Conservation (phyloP, 2,797 vertebrate species). For the Chaunax sp. region DNA sequence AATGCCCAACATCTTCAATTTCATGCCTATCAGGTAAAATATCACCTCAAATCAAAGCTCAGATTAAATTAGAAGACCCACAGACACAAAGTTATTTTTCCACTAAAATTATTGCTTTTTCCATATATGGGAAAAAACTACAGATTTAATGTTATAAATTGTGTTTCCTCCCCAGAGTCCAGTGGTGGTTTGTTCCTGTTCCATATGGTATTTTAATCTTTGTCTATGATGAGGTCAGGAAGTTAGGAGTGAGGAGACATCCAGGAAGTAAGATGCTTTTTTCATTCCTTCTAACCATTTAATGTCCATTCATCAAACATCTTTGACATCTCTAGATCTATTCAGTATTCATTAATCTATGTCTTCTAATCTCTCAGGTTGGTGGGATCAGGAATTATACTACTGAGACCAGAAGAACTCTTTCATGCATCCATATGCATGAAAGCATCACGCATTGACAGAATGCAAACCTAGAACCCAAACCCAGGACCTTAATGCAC, state of each 20-base stretch:
- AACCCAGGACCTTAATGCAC: slow-evolving; percentile 1
- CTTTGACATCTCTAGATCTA: not conserved
- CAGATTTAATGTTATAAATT: not conserved
- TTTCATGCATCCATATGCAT: slow-evolving; percentile 9
- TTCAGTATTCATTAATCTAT: slow-evolving; percentile 20
- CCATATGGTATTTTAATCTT: slow-evolving; percentile 90
- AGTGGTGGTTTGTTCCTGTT: slow-evolving; percentile 91
- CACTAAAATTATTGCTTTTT: not conserved
- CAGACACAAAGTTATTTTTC: not conserved
- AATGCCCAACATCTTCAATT: slow-evolving; percentile 94
- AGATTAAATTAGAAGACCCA: not conserved
- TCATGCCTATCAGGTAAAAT: slow-evolving; percentile 91
- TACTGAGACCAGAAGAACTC: slow-evolving; percentile 75
- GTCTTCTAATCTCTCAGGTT: slow-evolving; percentile 76
- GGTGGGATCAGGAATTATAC: slow-evolving; percentile 92
- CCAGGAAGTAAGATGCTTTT: slow-evolving; percentile 83
- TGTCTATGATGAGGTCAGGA: slow-evolving; percentile 90
- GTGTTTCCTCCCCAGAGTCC: slow-evolving; percentile 77
- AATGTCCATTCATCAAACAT: not conserved
- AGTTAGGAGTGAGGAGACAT: slow-evolving; percentile 87
- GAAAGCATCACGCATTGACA: slow-evolving; percentile 20
- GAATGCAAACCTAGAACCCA: slow-evolving; percentile 27
- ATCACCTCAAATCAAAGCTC: slow-evolving; percentile 6
- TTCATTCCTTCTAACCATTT: not conserved
- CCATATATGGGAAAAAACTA: not conserved